phyloP scores from a whole-genome alignment of 2,888 invertebrate species.

The Agrochola lota region DNA sequence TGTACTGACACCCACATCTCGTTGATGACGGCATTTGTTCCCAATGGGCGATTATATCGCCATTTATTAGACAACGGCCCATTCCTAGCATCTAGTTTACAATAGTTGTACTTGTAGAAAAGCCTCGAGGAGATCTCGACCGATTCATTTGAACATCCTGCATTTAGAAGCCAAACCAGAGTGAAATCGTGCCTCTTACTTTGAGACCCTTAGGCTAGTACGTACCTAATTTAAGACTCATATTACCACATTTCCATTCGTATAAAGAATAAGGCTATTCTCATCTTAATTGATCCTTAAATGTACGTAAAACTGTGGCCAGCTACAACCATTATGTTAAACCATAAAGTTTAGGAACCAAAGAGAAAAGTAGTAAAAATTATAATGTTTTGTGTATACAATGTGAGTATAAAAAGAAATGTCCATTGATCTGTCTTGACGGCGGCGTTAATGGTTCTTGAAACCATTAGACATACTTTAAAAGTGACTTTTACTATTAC shows the following conservation, averaged over 20 bases:
- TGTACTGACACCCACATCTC: slow-evolving; percentile 45
- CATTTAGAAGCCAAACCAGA: background rate
- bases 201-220: slow-evolving; percentile 18
- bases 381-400: slow-evolving; percentile 48
- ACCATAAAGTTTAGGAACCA: slow-evolving; percentile 41
- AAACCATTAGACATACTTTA: slow-evolving; percentile 59
- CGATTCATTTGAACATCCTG: slow-evolving; percentile 18
- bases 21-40: slow-evolving; percentile 56
- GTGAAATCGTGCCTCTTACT: background rate
- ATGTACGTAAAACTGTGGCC: slow-evolving; percentile 28
- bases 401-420: slow-evolving; percentile 51
- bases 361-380: slow-evolving; percentile 49
- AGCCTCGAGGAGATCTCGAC: slow-evolving; percentile 3
- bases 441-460: slow-evolving; percentile 57
- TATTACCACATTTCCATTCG: background rate
- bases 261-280: slow-evolving; percentile 14
- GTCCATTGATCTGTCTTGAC: slow-evolving; percentile 57
- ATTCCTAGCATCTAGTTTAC: slow-evolving; percentile 28
- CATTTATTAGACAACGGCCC: slow-evolving; percentile 48
- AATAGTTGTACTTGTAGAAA: slow-evolving; percentile 24
- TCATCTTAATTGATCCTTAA: slow-evolving; percentile 31
- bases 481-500: slow-evolving; percentile 53
- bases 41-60: slow-evolving; percentile 42
- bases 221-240: background rate
- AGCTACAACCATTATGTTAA: slow-evolving; percentile 6